phyloP scores from a whole-genome alignment of 1,140 invertebrate species.

The Anthonomus grandis region DNA sequence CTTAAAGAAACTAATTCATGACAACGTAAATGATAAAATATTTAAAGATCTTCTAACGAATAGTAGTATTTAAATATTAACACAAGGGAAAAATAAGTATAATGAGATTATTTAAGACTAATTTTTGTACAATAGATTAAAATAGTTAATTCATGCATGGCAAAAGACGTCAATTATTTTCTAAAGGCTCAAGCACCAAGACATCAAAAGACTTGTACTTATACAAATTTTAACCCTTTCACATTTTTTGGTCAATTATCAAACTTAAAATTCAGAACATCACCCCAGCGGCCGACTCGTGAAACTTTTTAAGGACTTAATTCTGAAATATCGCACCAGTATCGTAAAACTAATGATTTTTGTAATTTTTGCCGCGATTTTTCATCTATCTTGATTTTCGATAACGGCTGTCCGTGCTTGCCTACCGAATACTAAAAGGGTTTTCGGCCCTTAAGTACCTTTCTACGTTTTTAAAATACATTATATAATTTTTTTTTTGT shows the following conservation, averaged over 20 bases:
- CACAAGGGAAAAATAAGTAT: too few relatives aligned
- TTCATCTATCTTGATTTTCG: conserved; percentile 30
- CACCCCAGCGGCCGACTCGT: conserved; percentile 11
- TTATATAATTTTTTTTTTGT: too few relatives aligned
- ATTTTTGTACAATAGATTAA: too few relatives aligned
- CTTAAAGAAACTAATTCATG: too few relatives aligned
- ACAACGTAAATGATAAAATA: too few relatives aligned
- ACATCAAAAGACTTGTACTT: background rate
- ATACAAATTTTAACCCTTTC: conserved; percentile 5
- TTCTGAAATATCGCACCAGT: conserved; percentile 25
- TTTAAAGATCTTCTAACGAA: too few relatives aligned
- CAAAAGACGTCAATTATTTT: too few relatives aligned
- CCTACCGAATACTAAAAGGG: conserved; percentile 21
- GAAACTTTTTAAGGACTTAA: conserved; percentile 20
- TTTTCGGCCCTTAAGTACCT: conserved; percentile 3
- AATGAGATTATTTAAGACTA: too few relatives aligned
- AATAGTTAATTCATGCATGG: too few relatives aligned
- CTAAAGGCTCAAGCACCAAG: too few relatives aligned
- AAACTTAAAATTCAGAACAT: conserved; percentile 16
- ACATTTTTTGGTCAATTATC: background rate
- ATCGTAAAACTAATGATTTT: conserved; percentile 32
- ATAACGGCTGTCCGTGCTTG: conserved; percentile 12
- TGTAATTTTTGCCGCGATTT: conserved; percentile 29
- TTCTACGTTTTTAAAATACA: conserved; percentile 1
- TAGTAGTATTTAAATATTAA: too few relatives aligned